Base-by-base conservation (phyloP, 2,797 vertebrate species). In the Microctenopoma steveboyesi region DNA sequence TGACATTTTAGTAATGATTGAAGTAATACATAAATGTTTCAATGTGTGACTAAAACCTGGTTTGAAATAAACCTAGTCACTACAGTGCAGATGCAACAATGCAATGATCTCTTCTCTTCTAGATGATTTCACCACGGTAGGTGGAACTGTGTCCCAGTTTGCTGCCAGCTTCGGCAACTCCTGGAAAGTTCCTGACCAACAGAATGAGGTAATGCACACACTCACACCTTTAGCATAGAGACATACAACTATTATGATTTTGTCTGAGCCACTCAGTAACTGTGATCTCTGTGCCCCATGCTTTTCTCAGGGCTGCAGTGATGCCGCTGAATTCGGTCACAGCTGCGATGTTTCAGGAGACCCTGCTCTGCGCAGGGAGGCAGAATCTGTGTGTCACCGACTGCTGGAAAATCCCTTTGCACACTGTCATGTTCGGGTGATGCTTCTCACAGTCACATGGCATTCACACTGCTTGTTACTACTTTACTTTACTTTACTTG, bases 141-240 rank as follows among this genome's bases (percentile, higher is more conserved):
- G 65, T 1, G 95, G 96, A 56, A 76, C 68, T 0, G 55, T 95
- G 22, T 92, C 92, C 0, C 60, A 75, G 0, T 89, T 88, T 0
- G 94, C 95, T 0, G 90, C 96, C 16, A 91, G 92, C 64, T 98
- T 99, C 37, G 96, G 94, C 16, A 96, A 95, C 73, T 96, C 96
- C 5, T 98, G 97, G 97, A 95, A 91, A 79, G 90, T 96, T 53
- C 94, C 92, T 0, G 92, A 79, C 7, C 57, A 87, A 1, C 54
- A 81, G 52, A 84, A 72, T 0, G 89, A 96, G 93, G 96, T 97
- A 83, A 7, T 43, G 22, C 28, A 35, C 14, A 40, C 13, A 48
- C 15, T 28, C 18, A 1, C 14, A 7, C 48, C 42, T 42, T 22
- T 22, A 22, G 22, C 22, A 22, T 22, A 22, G 22, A 22, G 22